phyloP scores from a whole-genome alignment of 2,113 vertebrate genomes.

The Leucopsar rothschildi region DNA sequence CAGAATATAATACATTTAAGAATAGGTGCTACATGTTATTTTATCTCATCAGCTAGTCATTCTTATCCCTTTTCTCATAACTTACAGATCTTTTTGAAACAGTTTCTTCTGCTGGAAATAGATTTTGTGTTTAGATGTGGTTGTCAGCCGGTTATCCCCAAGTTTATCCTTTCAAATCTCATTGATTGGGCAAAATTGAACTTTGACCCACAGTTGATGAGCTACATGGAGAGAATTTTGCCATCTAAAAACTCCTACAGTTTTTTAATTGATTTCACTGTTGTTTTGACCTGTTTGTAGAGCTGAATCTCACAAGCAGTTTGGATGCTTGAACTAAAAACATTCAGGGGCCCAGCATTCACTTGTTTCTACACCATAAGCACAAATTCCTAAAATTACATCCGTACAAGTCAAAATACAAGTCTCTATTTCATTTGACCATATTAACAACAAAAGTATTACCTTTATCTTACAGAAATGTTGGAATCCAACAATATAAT shows the following conservation, averaged over 20 bases:
- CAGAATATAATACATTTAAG: not conserved
- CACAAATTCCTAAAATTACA: not conserved
- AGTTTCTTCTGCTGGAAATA: not conserved
- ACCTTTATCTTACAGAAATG: slow-evolving; percentile 86
- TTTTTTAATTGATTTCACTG: not conserved
- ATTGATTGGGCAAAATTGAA: not conserved
- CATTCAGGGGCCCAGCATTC: not conserved
- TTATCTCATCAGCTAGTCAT: not conserved
- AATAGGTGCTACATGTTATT: not conserved
- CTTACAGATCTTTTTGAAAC: not conserved
- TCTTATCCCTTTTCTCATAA: not conserved
- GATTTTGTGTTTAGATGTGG: not conserved
- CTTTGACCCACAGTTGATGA: not conserved
- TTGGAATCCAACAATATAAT: slow-evolving; percentile 92
- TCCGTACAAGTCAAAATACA: not conserved
- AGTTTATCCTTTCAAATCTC: not conserved
- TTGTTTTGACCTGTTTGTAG: not conserved
- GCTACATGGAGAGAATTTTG: not conserved
- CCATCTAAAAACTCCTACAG: not conserved
- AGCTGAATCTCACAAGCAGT: not conserved
- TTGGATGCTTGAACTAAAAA: not conserved
- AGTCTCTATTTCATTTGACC: not conserved
- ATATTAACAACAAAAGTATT: not conserved
- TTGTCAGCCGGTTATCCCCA: not conserved
- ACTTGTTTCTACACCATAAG: not conserved